phyloP scores from a whole-genome alignment of 92 coral and sea anemone species.

The Epizoanthus rinbou region DNA sequence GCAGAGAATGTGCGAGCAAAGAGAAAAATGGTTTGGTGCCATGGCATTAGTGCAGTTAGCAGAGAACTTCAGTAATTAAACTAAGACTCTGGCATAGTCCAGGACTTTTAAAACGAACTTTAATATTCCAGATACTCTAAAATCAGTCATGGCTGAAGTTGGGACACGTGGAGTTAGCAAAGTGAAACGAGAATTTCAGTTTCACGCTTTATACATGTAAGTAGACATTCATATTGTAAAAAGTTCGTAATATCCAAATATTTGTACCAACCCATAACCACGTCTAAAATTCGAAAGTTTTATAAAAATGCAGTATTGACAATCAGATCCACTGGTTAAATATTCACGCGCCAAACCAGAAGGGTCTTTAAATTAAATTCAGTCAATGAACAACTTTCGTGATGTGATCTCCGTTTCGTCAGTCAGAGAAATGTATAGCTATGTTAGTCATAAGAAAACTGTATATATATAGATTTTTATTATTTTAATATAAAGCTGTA shows the following conservation, averaged over 20 bases:
- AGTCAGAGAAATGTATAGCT: too few relatives aligned
- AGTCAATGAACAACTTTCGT: background rate
- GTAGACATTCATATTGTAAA: background rate
- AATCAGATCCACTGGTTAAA: conserved; percentile 2
- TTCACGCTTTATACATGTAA: conserved; percentile 4
- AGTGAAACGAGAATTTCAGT: conserved; percentile 28
- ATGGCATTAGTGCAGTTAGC: conserved; percentile 97
- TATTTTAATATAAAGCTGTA: background rate
- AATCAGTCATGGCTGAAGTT: too few relatives aligned
- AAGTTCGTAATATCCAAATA: background rate
- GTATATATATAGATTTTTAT: background rate
- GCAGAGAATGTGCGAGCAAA: conserved; percentile 88
- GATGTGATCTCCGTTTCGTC: background rate
- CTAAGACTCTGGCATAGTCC: background rate
- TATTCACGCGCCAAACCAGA: conserved; percentile 20
- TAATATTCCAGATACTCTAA: background rate
- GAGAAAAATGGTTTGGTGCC: conserved; percentile 98
- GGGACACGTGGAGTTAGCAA: conserved; percentile 27
- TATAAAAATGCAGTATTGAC: background rate
- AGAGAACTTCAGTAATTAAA: conserved; percentile 53
- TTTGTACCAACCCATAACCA: background rate
- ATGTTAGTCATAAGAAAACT: background rate
- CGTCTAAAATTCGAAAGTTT: background rate
- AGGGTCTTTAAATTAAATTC: conserved; percentile 15
- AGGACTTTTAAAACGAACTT: conserved; percentile 16